A percentile compares a stretch with the other conserved stretches of the same genome.
phyloP scores from a whole-genome alignment of 2,113 vertebrate genomes.

The Alligator sinensis region DNA sequence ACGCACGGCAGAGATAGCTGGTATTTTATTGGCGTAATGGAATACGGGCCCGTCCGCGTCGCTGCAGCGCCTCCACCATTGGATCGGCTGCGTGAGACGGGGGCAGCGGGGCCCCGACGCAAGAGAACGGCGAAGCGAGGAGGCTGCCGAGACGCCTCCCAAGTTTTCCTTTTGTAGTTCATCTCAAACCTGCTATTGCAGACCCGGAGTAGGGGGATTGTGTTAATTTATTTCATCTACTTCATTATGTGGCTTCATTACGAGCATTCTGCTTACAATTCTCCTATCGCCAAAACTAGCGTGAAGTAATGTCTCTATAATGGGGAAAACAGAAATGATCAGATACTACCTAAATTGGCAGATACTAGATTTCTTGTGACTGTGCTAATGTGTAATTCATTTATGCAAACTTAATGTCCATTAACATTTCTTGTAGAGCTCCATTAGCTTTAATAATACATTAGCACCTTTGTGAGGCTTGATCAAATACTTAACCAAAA shows the following conservation, averaged over 20 bases:
- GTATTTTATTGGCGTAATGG: neutral
- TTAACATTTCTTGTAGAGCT: slow-evolving; percentile 85
- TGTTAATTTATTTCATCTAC: slow-evolving; percentile 75
- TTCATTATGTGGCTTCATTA: slow-evolving; percentile 82
- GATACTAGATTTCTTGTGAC: slow-evolving; percentile 78
- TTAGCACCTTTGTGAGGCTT: slow-evolving; percentile 83
- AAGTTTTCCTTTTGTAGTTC: neutral
- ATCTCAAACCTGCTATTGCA: slow-evolving; percentile 12
- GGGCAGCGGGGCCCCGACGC: neutral
- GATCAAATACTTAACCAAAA: slow-evolving; percentile 68
- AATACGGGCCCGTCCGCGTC: neutral
- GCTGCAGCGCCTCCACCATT: neutral
- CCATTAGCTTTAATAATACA: slow-evolving; percentile 88
- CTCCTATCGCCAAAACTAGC: slow-evolving; percentile 76
- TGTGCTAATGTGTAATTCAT: slow-evolving; percentile 87
- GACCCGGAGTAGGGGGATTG: slow-evolving; percentile 27
- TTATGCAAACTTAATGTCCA: slow-evolving; percentile 87
- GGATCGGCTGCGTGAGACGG: too few species aligned
- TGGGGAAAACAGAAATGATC: slow-evolving; percentile 84
- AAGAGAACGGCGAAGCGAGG: neutral
- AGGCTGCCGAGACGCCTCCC: fast-evolving
- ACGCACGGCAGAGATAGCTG: fast-evolving
- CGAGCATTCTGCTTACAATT: slow-evolving; percentile 82
- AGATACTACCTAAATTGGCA: slow-evolving; percentile 83
- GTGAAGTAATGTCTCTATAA: slow-evolving; percentile 80